Evolutionary conservation across 2,113 vertebrate genomes (phyloP), one percentile per base, ranked within the genome.

Genomic region (Onychostoma macrolepis): DNA sequence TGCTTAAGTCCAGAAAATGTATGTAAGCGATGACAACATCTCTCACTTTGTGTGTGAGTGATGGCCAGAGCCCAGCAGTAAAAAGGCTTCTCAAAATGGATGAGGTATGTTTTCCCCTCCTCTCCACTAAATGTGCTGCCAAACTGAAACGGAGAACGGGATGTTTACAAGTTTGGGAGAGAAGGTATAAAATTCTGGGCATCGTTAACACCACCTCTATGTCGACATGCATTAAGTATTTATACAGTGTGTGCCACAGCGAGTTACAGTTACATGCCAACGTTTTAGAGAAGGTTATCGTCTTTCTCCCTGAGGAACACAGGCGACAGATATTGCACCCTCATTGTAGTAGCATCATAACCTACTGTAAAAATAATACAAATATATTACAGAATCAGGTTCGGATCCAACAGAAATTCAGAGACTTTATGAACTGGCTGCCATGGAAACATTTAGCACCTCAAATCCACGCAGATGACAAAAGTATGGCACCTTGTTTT

Each of bases 211-310:
- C 93, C 93, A 89, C 92, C 91, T 94, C 93, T 86, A 94, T 92
- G 93, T 94, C 93, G 92, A 92, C 93, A 88, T 50, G 58, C 92
- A 95, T 96, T 92, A 96, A 96, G 90, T 94, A 95, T 95, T 95
- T 92, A 96, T 95, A 90, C 90, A 90, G 92, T 92, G 91, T 94
- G 95, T 94, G 94, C 94, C 94, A 95, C 93, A 93, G 90, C 88
- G 89, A 95, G 94, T 94, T 96, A 95, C 94, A 93, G 94, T 94
- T 95, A 95, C 94, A 91, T 92, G 92, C 91, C 93, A 94, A 74
- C 78, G 91, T 91, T 93, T 92, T 93, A 86, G 88, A 92, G 91
- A 91, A 89, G 91, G 89, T 91, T 92, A 94, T 95, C 94, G 80
- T 91, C 91, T 96, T 95, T 95, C 95, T 94, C 90, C 91, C 90